Evolutionary conservation across 2,888 invertebrate species (phyloP).

Genomic region (Thalpophila matura): DNA sequence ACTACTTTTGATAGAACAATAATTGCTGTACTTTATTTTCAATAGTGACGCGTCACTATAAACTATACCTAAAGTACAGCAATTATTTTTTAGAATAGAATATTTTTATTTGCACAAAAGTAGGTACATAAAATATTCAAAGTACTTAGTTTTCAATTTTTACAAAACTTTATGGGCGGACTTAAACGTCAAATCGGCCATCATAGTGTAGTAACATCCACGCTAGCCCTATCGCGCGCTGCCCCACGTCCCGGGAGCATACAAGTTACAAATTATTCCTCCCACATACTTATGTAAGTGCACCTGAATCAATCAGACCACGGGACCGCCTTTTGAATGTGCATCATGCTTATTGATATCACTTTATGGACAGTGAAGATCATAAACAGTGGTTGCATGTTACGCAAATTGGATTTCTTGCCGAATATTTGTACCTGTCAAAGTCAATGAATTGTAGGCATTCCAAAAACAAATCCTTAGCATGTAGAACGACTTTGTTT

Average conservation of each 20-base stretch:
- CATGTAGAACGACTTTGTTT: not conserved
- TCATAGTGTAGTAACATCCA: constrained; percentile 69
- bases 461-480: not conserved
- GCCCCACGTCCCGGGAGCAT: constrained; percentile 77
- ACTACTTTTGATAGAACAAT: too few relatives aligned
- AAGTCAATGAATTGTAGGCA: not conserved
- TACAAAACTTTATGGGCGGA: too few relatives aligned
- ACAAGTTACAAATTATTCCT: constrained; percentile 88
- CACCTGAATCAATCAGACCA: constrained; percentile 89
- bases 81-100: too few relatives aligned
- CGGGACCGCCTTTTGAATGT: constrained; percentile 83
- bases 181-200: too few relatives aligned
- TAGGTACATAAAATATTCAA: too few relatives aligned
- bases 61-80: too few relatives aligned
- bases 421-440: constrained; percentile 5
- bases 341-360: constrained; percentile 80
- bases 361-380: constrained; percentile 76
- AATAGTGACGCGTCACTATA: too few relatives aligned
- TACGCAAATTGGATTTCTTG: constrained; percentile 54
- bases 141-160: too few relatives aligned
- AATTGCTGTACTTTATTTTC: too few relatives aligned
- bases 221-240: constrained; percentile 57
- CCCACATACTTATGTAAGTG: constrained; percentile 87
- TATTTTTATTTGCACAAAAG: too few relatives aligned
- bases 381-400: constrained; percentile 67